Conservation (phyloP, 2,113 vertebrate genomes). For the Erinaceus europaeus region DNA sequence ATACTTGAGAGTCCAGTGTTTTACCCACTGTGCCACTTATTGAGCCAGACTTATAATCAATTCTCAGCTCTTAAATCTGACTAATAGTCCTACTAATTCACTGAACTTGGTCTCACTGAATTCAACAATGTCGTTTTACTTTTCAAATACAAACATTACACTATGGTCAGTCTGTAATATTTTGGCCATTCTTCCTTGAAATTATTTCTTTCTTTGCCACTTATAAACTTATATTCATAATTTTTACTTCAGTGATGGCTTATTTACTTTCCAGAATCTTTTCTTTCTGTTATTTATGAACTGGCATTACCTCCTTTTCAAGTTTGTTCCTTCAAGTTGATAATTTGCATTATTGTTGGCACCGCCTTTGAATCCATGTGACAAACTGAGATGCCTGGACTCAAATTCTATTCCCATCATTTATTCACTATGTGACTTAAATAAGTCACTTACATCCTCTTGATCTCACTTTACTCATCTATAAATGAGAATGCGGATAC, state of each 20-base stretch:
- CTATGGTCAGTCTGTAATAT: background rate
- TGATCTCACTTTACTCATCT: background rate
- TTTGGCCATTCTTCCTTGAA: background rate
- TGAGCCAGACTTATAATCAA: background rate
- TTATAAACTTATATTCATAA: background rate
- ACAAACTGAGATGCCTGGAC: background rate
- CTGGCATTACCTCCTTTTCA: too few species aligned
- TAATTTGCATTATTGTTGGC: background rate
- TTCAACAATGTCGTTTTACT: background rate
- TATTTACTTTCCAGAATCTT: background rate
- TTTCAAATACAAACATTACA: background rate
- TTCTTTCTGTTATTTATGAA: background rate
- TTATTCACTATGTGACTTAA: background rate
- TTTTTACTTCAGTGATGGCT: too few species aligned
- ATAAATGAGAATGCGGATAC: background rate
- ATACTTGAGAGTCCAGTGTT: background rate
- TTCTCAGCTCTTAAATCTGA: background rate
- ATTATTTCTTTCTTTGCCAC: background rate
- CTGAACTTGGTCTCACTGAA: background rate
- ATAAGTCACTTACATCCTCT: background rate
- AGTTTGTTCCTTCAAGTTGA: background rate
- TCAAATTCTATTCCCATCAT: background rate
- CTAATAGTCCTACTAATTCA: background rate
- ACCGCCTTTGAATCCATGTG: background rate
- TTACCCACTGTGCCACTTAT: background rate